Base-by-base conservation (phyloP, 2,113 vertebrate species). In the Apteryx owenii region DNA sequence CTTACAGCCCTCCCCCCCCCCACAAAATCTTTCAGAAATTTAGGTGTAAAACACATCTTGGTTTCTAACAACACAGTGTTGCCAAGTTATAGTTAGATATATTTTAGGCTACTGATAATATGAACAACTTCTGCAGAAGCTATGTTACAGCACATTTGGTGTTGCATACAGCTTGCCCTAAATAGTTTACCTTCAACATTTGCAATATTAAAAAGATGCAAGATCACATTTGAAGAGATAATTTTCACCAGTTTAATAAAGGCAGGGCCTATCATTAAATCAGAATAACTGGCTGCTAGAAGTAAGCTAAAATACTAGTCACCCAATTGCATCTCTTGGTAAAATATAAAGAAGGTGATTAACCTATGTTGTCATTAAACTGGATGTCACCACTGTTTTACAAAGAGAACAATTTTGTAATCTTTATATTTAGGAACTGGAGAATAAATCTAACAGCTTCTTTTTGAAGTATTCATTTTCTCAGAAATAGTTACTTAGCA, bases 81-180 rank as follows among this genome's bases (percentile, higher is more conserved):
- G 48, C 36, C 40, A 28, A 13, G 66, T 19, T 31, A 11, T 2
- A 60, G 38, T 25, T 38, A 26, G 64, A 23, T 4, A 12, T 11
- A 26, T 1, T 0, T 58, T 66, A 58, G 22, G 42, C 14, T 62
- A 10, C 42, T 2, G 2, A 10, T 65, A 70, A 2, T 6, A 11
- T 7, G n/a, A 82, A 60, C 31, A 80, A 4, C 51, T 76, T 81
- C 22, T 22, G 5, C 61, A 71, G 26, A 18, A 56, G 62, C 78
- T 73, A 40, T 62, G 21, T 68, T 69, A 0, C 0, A 20, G 29
- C 56, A 29, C 28, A 58, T 58, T 58, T 17, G 18, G 29, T 8
- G 36, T 3, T 71, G 54, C 14, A 33, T 53, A 56, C 42, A 54
- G 38, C 29, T 66, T 72, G 78, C n/a, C 14, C 60, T 29, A 25